These are phyloP conservation scores for Geococcyx californianus DNA, from an alignment of 2,113 vertebrate genomes.

Conservation along the genomic window DNA sequence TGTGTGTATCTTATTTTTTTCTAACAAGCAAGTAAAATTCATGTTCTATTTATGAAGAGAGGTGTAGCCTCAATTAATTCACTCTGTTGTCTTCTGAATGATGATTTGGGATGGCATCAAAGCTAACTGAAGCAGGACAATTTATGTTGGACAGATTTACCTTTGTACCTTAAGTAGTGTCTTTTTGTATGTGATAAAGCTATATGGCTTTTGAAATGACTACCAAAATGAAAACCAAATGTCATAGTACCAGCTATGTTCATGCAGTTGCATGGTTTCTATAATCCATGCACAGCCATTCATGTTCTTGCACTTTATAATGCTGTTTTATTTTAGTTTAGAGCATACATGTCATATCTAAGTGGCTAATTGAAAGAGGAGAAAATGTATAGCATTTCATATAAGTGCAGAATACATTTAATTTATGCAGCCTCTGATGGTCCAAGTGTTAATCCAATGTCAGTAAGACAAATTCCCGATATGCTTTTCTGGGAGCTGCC, in stretches of 20 bases:
- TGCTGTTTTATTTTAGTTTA: neutral
- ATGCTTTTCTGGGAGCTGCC: neutral
- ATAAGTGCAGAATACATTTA: neutral
- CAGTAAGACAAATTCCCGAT: neutral
- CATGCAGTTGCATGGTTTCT: neutral
- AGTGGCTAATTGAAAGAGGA: neutral
- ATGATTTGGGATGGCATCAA: neutral
- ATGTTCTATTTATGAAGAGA: neutral
- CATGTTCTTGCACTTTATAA: neutral
- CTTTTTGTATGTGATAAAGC: neutral
- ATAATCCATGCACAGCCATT: neutral
- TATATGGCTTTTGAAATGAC: neutral
- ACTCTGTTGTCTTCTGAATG: neutral
- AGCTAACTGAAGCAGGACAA: neutral
- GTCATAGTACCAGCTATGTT: neutral
- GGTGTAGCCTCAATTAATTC: neutral
- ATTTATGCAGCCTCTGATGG: neutral
- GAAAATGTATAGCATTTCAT: neutral
- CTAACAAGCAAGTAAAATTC: neutral
- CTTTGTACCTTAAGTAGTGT: neutral
- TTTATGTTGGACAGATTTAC: neutral
- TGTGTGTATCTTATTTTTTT: neutral
- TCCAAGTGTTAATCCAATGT: neutral
- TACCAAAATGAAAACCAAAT: neutral
- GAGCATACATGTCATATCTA: neutral